These are phyloP conservation scores for Limnodromus scolopaceus DNA, from an alignment of 2,797 vertebrate species.

Conservation along the genomic window DNA sequence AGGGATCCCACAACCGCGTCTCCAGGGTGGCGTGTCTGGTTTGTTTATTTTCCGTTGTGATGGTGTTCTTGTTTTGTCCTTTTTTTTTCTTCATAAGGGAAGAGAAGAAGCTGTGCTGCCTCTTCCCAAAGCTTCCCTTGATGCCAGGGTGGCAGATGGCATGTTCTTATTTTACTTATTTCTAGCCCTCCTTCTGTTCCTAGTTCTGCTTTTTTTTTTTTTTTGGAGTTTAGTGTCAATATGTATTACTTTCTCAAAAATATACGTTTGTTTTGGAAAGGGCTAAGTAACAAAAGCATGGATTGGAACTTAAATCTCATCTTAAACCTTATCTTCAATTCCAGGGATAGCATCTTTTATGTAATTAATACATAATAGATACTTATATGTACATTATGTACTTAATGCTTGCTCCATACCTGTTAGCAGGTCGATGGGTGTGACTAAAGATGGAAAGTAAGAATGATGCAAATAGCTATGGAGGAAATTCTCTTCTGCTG, in stretches of 20 bases:
- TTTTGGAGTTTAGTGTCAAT: not conserved
- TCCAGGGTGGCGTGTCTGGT: not conserved
- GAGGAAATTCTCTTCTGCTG: not conserved
- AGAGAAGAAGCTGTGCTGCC: no score
- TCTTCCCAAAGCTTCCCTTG: not conserved
- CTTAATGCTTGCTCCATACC: not conserved
- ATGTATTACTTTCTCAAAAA: accelerated
- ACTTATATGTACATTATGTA: no score
- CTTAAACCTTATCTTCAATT: not conserved
- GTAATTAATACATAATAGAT: no score
- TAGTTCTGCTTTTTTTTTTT: not conserved
- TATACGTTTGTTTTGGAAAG: not conserved
- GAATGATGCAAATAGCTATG: not conserved
- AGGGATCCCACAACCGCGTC: not conserved
- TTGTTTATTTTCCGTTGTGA: not conserved
- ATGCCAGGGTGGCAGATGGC: not conserved
- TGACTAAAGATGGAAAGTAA: not conserved
- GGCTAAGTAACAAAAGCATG: accelerated
- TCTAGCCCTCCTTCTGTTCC: not conserved
- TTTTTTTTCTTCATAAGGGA: not conserved
- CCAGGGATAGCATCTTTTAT: not conserved
- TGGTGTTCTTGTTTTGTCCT: no score
- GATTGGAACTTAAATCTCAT: not conserved
- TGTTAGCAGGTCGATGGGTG: not conserved
- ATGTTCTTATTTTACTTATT: not conserved